phyloP scores from a whole-genome alignment of 2,888 invertebrate species.

The Caradrina clavipalpis region DNA sequence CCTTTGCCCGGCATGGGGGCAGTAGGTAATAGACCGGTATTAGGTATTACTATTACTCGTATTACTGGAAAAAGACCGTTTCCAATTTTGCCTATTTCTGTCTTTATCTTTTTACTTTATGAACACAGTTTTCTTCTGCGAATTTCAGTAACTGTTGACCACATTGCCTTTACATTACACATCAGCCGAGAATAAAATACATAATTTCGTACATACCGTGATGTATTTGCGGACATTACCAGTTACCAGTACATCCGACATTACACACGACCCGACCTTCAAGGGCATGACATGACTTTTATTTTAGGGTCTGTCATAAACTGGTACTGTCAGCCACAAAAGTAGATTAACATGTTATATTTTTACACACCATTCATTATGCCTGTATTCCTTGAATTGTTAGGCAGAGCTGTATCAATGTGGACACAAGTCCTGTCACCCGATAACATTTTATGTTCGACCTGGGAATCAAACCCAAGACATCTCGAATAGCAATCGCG shows the following conservation, averaged over 20 bases:
- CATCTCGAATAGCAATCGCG: too few relatives aligned
- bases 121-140: constrained; percentile 26
- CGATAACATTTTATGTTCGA: too few relatives aligned
- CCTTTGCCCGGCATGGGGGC: too few relatives aligned
- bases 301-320: constrained; percentile 62
- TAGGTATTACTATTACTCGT: too few relatives aligned
- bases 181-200: constrained; percentile 34
- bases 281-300: constrained; percentile 55
- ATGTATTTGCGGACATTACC: constrained; percentile 42
- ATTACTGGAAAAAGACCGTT: background rate
- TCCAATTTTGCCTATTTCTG: constrained; percentile 13
- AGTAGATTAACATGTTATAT: too few relatives aligned
- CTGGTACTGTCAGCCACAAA: too few relatives aligned
- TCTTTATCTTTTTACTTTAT: constrained; percentile 4
- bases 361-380: too few relatives aligned
- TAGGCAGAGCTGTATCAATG: too few relatives aligned
- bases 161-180: constrained; percentile 21
- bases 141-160: constrained; percentile 20
- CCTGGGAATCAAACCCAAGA: too few relatives aligned
- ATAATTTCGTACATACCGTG: constrained; percentile 3
- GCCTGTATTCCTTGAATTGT: too few relatives aligned
- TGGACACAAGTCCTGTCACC: too few relatives aligned
- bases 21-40: too few relatives aligned
- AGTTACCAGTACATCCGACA: constrained; percentile 39
- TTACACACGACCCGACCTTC: constrained; percentile 47